Evolutionary conservation across 2,888 invertebrate genomes (phyloP).

Genomic region (Trichopoda pennipes): DNA sequence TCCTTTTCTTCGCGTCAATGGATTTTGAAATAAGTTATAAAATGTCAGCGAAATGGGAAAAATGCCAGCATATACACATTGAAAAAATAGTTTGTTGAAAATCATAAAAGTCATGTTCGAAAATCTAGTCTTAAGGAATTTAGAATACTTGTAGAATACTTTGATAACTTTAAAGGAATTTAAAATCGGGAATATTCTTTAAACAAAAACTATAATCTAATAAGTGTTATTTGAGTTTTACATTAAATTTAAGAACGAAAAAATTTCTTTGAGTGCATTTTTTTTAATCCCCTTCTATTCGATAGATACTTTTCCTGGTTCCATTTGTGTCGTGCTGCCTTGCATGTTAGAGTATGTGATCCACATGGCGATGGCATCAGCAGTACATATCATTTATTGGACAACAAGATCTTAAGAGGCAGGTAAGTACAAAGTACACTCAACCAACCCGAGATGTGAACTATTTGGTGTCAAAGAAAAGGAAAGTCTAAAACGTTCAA

Average conservation of each 20-base stretch:
- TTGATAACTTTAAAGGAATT: not conserved
- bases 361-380: constrained; percentile 85
- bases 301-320: constrained; percentile 84
- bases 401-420: constrained; percentile 82
- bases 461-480: too few relatives aligned
- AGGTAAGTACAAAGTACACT: constrained; percentile 77
- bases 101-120: not conserved
- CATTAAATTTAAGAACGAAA: too few relatives aligned
- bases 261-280: too few relatives aligned
- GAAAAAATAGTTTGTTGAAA: not conserved
- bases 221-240: too few relatives aligned
- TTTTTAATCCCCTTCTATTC: not conserved
- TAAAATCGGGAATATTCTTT: not conserved
- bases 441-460: too few relatives aligned
- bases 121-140: not conserved
- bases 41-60: too few relatives aligned
- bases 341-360: constrained; percentile 83
- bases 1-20: too few relatives aligned
- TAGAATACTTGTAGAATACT: too few relatives aligned
- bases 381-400: constrained; percentile 83
- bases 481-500: too few relatives aligned
- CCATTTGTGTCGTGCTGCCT: constrained; percentile 83
- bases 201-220: too few relatives aligned
- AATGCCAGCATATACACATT: too few relatives aligned
- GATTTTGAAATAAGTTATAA: too few relatives aligned